phyloP scores from a whole-genome alignment of 2,797 vertebrate genomes.

The Propithecus deckenii region DNA sequence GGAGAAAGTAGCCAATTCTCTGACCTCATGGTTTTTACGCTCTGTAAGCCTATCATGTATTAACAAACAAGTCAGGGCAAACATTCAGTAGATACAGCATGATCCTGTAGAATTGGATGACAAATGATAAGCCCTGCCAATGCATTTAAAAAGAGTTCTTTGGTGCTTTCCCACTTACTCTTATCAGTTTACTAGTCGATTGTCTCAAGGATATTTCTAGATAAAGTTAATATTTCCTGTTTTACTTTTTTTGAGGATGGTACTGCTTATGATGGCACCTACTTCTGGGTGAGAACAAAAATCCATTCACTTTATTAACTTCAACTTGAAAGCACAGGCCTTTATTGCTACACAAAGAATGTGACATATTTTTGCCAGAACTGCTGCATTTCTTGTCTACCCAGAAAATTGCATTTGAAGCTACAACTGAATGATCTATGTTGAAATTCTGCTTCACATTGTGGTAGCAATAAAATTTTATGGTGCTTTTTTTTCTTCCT shows the following conservation, averaged over 20 bases:
- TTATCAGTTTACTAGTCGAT: neutral
- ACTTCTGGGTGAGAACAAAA: neutral
- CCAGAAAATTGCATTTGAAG: neutral
- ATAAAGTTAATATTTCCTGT: neutral
- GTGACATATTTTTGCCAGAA: neutral
- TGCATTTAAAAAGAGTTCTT: neutral
- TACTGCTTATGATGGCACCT: neutral
- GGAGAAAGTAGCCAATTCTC: neutral
- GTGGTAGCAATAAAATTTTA: neutral
- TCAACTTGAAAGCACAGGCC: neutral
- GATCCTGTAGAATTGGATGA: neutral
- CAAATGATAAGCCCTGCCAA: neutral
- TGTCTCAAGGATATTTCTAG: neutral
- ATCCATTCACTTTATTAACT: neutral
- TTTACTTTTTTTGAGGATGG: neutral
- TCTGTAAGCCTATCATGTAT: neutral
- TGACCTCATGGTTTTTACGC: neutral
- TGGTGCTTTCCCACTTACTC: neutral
- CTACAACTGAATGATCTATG: neutral
- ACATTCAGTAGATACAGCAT: neutral
- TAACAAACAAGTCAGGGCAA: neutral
- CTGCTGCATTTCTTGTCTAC: neutral
- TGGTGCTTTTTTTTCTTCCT: neutral
- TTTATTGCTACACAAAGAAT: neutral
- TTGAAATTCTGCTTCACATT: neutral